Base-by-base conservation (phyloP, 1,140 invertebrate species). In the Drosophila arawakana region DNA sequence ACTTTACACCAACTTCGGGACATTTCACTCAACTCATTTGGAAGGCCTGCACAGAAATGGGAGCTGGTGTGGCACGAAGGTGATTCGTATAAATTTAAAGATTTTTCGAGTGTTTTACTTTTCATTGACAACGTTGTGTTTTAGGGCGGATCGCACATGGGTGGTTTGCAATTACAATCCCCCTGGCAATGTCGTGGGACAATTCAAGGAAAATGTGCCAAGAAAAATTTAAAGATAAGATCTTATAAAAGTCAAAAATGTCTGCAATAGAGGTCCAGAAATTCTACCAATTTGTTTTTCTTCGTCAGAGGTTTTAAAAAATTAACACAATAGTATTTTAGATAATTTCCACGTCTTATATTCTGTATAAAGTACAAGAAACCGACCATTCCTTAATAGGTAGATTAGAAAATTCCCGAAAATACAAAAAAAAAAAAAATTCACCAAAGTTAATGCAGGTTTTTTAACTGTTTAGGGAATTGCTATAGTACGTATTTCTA, bases 151-250 rank as follows among this genome's bases (percentile, higher is more conserved):
- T 50, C 73, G 82, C 7, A 91, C 88, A 11, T 90, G 82, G 86
- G 95, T 96, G 0, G 96, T 97, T 0, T 95, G 95, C 62, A 96
- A 96, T 80, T 97, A 97, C 82, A 94, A 94, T 92, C 96, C 96
- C 1, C 93, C 95, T 1, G 96, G 96, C 3, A 97, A 97, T 90
- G 94, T 95, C 57, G 75, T 95, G 1, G 95, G 95, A 0, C 93
- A 94, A 55, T 97, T 96, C 72, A 90, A 91, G 13, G 94, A 94
- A 1, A 96, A 96, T 86, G 95, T 97, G 2, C 93, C 93, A 7
- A 91, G 88, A n/a, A 81, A 89, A 65, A 3, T 63, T 10, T 35
- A 50, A 37, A 63, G 7, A 15, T 15, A 39, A 34, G 10, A n/a
- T 11, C n/a, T 21, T 50, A 25, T 34, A 50, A 30, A 5, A 11